Conservation (phyloP, 1,140 invertebrate species). For the Drosophila pandora region DNA sequence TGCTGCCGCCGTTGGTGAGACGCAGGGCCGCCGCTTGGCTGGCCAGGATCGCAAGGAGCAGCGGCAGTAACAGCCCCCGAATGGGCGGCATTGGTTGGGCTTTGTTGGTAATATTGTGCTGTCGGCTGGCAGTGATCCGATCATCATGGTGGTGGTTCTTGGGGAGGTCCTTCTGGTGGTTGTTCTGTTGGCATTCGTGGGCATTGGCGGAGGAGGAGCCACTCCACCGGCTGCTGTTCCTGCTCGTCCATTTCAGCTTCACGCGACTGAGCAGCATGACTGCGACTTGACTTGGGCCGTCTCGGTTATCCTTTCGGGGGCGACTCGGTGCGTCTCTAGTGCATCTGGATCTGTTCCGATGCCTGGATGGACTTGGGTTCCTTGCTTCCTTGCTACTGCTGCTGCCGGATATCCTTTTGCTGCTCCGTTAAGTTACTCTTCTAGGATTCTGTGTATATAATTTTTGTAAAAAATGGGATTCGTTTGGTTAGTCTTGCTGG, state of each 20-base stretch:
- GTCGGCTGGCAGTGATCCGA: constrained; percentile 56
- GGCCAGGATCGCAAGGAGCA: constrained; percentile 22
- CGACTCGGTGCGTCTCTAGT: neutral
- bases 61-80: constrained; percentile 18
- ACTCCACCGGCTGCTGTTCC: constrained; percentile 1
- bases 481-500: neutral
- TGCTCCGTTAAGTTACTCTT: constrained; percentile 32
- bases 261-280: constrained; percentile 46
- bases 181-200: constrained; percentile 8
- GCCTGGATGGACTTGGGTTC: constrained; percentile 64
- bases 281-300: constrained; percentile 6
- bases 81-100: neutral
- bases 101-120: constrained; percentile 15
- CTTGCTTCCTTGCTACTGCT: constrained; percentile 13
- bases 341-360: constrained; percentile 8
- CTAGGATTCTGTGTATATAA: constrained; percentile 27
- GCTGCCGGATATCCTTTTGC: constrained; percentile 11
- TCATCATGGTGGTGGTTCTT: neutral
- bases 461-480: constrained; percentile 24
- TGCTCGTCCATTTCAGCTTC: constrained; percentile 61
- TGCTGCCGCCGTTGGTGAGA: constrained; percentile 67
- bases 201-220: too few relatives aligned
- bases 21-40: constrained; percentile 56
- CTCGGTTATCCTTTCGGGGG: neutral
- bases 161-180: constrained; percentile 4